A percentile compares a stretch with the other conserved stretches of the same genome.
Conservation (phyloP, 2,797 vertebrate species). For the Halcyon smyrnensis region DNA sequence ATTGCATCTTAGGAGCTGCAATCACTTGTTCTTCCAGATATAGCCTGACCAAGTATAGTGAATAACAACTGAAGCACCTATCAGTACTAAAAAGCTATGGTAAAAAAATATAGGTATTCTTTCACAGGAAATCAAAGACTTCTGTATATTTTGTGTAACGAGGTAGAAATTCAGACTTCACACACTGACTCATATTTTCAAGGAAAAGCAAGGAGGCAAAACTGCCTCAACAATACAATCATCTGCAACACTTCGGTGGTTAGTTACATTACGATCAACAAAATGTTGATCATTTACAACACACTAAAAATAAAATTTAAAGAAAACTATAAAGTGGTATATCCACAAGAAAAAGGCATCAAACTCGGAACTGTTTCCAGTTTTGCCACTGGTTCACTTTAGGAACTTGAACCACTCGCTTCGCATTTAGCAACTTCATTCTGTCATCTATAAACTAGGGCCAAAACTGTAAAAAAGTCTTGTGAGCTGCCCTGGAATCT, state of each 20-base stretch:
- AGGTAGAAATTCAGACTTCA: neutral
- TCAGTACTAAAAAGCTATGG: neutral
- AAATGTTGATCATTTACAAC: neutral
- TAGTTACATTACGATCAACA: neutral
- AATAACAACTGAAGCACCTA: neutral
- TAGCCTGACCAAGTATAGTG: neutral
- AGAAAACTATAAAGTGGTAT: neutral
- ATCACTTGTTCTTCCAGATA: neutral
- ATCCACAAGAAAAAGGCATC: neutral
- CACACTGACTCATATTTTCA: neutral
- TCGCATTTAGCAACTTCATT: neutral
- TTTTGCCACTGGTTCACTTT: neutral
- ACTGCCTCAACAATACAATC: neutral
- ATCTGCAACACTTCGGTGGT: neutral
- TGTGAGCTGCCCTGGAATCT: neutral
- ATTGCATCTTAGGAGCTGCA: neutral
- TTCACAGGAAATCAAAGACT: neutral
- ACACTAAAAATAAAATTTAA: neutral
- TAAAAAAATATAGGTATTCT: neutral
- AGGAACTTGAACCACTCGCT: neutral
- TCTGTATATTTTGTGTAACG: neutral
- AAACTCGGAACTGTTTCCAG: neutral
- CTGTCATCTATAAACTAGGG: neutral
- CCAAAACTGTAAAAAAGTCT: neutral
- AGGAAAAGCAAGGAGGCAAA: neutral